Evolutionary conservation across 2,797 vertebrate genomes (phyloP).

Genomic region (Enteromius radiatus): DNA sequence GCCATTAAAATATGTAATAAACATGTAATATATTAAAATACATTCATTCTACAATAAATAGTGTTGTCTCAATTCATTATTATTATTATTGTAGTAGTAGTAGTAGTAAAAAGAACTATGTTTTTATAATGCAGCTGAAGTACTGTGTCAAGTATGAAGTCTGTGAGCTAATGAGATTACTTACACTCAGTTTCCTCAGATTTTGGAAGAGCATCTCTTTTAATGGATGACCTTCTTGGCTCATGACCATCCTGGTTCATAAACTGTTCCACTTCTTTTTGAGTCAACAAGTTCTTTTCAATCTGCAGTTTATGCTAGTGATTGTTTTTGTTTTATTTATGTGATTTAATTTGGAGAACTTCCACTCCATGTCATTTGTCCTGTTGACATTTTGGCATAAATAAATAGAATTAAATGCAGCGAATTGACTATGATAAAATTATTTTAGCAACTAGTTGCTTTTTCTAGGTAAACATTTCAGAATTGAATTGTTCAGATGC

Average conservation of each 20-base stretch:
- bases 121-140: neutral
- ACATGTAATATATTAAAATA: neutral
- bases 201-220: conserved; percentile 28
- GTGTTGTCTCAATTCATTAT: neutral
- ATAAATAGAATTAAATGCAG: neutral
- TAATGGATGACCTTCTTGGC: conserved; percentile 64
- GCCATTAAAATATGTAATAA: too few species aligned
- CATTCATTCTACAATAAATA: neutral
- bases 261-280: conserved; percentile 24
- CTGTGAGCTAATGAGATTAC: neutral
- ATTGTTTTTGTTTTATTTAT: neutral
- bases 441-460: neutral
- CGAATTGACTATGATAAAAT: neutral
- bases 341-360: neutral
- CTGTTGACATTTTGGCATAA: conserved; percentile 2
- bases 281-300: neutral
- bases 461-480: neutral
- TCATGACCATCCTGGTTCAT: conserved; percentile 62
- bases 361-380: neutral
- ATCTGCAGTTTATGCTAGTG: neutral
- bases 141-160: neutral
- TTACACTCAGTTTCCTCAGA: conserved; percentile 1
- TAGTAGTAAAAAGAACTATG: neutral
- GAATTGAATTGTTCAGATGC: neutral
- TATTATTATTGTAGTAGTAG: neutral